Base-by-base conservation (phyloP, 2,888 invertebrate genomes). In the Nomada fabriciana region DNA sequence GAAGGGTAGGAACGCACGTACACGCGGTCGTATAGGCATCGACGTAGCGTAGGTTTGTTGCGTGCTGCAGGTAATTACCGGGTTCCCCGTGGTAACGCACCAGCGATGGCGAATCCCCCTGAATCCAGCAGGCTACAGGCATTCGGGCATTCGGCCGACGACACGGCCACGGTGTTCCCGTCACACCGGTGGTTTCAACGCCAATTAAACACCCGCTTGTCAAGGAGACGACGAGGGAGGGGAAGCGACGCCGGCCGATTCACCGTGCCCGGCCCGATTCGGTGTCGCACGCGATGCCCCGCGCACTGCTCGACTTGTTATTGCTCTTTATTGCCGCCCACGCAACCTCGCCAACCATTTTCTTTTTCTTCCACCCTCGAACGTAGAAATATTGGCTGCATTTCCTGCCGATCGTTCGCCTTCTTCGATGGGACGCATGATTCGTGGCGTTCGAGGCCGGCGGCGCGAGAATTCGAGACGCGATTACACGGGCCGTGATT, bases 181-280 rank as follows among this genome's bases (percentile, higher is more conserved):
- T 94, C 94, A 93, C 94, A 93, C 93, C 91, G 92, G 90, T 94
- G 93, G 91, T 94, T 94, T 94, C 94, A 94, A 94, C 94, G 94
- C 94, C 93, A 94, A 94, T 94, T 94, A 93, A 94, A 93, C 94
- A 94, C 91, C 93, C 93, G 93, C 93, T 93, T 93, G 94, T 94
- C 94, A 94, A 93, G 93, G 91, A 92, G 92, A 91, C 91, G 65
- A 50, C 60, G 50, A 55, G 60, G 71, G 52, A 61, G 73, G 80
- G 71, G 71, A 74, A 61, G 64, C 76, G 74, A 65, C 72, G 69
- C 75, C 68, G 78, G 50, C 78, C 79, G 85, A 85, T 83, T 80
- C 80, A 25, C 88, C 85, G 89, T 50, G 55, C 55, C 53, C 82
- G 75, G 82, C 76, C 82, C 91, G 91, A 93, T 92, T 92, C 91